phyloP scores from a whole-genome alignment of 2,113 vertebrate species.

The Elephantulus edwardii region DNA sequence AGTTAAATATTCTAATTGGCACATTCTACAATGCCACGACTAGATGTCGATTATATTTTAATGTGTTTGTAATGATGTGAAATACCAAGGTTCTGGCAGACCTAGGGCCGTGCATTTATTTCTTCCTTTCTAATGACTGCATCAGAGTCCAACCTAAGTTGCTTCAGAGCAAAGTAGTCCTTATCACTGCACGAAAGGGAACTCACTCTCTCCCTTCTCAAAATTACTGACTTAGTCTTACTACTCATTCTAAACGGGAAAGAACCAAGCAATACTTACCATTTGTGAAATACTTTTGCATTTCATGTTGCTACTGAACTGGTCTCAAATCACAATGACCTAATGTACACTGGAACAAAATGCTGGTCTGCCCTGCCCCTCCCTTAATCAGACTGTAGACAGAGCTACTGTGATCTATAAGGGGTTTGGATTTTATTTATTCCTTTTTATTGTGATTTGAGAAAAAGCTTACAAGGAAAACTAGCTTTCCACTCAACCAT shows the following conservation, averaged over 20 bases:
- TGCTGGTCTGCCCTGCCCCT: neutral
- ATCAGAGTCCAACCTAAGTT: neutral
- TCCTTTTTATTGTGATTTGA: neutral
- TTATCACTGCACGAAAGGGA: neutral
- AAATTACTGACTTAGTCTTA: neutral
- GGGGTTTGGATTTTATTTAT: no score
- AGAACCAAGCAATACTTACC: neutral
- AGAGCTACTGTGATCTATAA: neutral
- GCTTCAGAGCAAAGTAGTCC: conserved; percentile 36
- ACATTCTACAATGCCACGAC: conserved; percentile 55
- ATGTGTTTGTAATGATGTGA: conserved; percentile 63
- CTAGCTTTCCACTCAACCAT: no score
- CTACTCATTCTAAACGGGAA: neutral
- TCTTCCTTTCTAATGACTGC: conserved; percentile 28
- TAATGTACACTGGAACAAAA: neutral
- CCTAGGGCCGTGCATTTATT: conserved; percentile 52
- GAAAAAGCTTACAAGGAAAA: neutral
- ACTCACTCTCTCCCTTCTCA: neutral
- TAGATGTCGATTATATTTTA: conserved; percentile 68
- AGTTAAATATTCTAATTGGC: conserved; percentile 77
- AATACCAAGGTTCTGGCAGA: conserved; percentile 56
- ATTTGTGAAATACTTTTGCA: conserved; percentile 11
- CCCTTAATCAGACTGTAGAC: neutral
- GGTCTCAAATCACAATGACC: neutral
- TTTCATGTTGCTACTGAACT: neutral